These are phyloP conservation scores for Geotrupes spiniger DNA, from an alignment of 2,888 invertebrate species.

Conservation along the genomic window DNA sequence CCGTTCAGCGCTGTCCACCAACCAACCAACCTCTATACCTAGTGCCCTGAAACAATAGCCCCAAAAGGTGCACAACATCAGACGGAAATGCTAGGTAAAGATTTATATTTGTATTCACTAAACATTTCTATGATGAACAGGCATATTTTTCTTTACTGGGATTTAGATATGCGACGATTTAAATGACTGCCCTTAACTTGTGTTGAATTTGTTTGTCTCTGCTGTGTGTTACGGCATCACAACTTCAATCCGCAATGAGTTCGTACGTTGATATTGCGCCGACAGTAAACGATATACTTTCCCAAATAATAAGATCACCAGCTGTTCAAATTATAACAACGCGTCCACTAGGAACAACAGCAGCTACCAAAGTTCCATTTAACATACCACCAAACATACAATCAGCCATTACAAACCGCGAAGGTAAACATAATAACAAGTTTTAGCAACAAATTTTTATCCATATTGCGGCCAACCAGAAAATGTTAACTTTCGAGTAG, in stretches of 20 bases:
- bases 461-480: slow-evolving; percentile 80
- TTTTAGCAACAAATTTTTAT: slow-evolving; percentile 34
- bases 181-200: slow-evolving; percentile 81
- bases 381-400: slow-evolving; percentile 13
- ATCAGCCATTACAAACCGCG: slow-evolving; percentile 27
- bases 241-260: not conserved
- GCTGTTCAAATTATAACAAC: slow-evolving; percentile 40
- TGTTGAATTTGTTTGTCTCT: slow-evolving; percentile 83
- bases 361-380: slow-evolving; percentile 12
- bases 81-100: slow-evolving; percentile 68
- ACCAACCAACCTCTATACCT: slow-evolving; percentile 48
- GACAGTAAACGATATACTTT: slow-evolving; percentile 4
- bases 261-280: slow-evolving; percentile 10
- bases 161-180: slow-evolving; percentile 73
- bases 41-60: slow-evolving; percentile 41
- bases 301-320: slow-evolving; percentile 22
- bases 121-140: not conserved
- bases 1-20: slow-evolving; percentile 24
- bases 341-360: not conserved
- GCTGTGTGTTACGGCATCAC: slow-evolving; percentile 77
- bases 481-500: slow-evolving; percentile 81
- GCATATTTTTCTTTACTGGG: slow-evolving; percentile 13
- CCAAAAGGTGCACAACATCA: slow-evolving; percentile 76
- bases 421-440: slow-evolving; percentile 21
- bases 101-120: not conserved